A percentile compares a stretch with the other conserved stretches of the same genome.
Conservation (phyloP, 2,888 invertebrate genomes). For the Pammene fasciana region DNA sequence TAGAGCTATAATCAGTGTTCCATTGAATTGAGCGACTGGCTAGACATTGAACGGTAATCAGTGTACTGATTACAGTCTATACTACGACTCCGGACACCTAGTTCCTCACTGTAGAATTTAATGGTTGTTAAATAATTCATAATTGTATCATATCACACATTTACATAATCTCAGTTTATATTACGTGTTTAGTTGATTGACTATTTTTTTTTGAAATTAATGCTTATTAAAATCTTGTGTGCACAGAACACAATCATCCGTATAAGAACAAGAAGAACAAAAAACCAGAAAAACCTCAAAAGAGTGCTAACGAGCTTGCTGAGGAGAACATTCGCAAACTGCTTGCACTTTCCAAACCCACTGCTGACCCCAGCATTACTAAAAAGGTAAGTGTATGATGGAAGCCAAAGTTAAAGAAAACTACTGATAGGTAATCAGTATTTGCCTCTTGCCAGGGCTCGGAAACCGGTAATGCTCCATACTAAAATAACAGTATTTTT, state of each 20-base stretch:
- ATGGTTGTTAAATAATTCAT: constrained; percentile 18
- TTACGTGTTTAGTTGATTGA: background rate
- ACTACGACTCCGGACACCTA: background rate
- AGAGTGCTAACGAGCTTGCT: constrained; percentile 54
- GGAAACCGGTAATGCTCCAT: too few species aligned
- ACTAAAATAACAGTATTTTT: too few species aligned
- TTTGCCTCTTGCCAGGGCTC: background rate
- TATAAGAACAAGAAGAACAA: constrained; percentile 55
- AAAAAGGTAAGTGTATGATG: constrained; percentile 69
- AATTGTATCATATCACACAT: background rate
- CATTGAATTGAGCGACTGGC: constrained; percentile 24
- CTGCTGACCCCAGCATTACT: constrained; percentile 62
- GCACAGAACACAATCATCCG: constrained; percentile 47
- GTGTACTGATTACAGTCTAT: constrained; percentile 1
- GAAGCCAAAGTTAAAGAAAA: background rate
- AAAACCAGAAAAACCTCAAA: constrained; percentile 50
- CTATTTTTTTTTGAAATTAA: background rate
- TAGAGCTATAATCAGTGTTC: constrained; percentile 7
- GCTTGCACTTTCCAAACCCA: constrained; percentile 71
- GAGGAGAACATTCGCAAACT: constrained; percentile 79
- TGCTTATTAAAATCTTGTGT: background rate
- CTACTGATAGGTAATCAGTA: background rate
- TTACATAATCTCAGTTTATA: background rate
- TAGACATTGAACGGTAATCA: constrained; percentile 6
- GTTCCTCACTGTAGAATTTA: constrained; percentile 11